Percentiles rank a stretch among this genome's conserved stretches.
Conservation (phyloP, 2,888 invertebrate genomes). For the Caenorhabditis parvicauda region DNA sequence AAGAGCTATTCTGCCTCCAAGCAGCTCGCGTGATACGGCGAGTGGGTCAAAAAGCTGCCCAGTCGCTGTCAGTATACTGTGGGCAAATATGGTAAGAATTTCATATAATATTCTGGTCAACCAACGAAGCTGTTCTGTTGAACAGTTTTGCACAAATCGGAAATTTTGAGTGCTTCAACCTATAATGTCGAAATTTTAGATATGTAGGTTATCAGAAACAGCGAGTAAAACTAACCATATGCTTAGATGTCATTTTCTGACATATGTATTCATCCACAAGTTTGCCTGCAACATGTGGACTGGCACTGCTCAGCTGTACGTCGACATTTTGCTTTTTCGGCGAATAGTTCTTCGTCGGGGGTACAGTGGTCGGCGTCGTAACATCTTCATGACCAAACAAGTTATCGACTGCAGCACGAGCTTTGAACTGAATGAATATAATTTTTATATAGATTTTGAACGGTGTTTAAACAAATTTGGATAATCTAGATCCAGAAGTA, state of each 20-base stretch:
- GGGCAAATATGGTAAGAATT: too few relatives aligned
- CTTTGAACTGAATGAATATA: slow-evolving; percentile 15
- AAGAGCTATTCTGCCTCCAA: too few relatives aligned
- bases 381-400: slow-evolving; percentile 38
- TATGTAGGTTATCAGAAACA: neutral
- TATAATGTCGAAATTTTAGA: too few relatives aligned
- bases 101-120: too few relatives aligned
- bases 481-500: neutral
- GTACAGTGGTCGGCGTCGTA: slow-evolving; percentile 15
- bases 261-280: slow-evolving; percentile 31
- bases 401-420: slow-evolving; percentile 41
- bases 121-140: too few relatives aligned
- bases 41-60: too few relatives aligned
- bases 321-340: slow-evolving; percentile 17
- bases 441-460: neutral
- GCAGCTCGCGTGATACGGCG: too few relatives aligned
- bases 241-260: slow-evolving; percentile 8
- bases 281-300: slow-evolving; percentile 21
- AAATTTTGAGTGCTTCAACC: too few relatives aligned
- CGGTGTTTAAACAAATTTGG: neutral
- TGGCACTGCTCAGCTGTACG: slow-evolving; percentile 18
- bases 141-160: too few relatives aligned
- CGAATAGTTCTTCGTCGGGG: slow-evolving; percentile 2
- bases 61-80: too few relatives aligned
- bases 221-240: neutral